phyloP scores from a whole-genome alignment of 2,113 vertebrate species.

The Malurus elegans region DNA sequence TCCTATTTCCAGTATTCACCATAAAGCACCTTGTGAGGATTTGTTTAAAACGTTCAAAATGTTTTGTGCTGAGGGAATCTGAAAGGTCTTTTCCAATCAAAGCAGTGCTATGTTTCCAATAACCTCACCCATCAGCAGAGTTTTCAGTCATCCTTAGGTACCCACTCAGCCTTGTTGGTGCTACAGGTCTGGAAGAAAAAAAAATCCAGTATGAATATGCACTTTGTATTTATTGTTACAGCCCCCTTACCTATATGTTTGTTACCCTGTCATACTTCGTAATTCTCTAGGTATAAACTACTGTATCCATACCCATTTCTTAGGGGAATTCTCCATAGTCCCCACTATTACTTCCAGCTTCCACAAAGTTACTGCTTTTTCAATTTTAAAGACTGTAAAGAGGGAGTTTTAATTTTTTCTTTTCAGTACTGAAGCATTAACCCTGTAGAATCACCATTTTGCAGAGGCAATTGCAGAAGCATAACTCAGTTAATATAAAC shows the following conservation, averaged over 20 bases:
- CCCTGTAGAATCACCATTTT: not conserved
- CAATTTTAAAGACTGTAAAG: not conserved
- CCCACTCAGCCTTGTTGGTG: not conserved
- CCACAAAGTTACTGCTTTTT: not conserved
- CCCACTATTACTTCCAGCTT: rapidly evolving
- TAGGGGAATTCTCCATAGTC: not conserved
- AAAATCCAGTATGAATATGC: not conserved
- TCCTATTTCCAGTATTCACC: not conserved
- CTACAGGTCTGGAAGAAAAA: not conserved
- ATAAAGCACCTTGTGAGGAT: not conserved
- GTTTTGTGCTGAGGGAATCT: not conserved
- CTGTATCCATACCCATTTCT: not conserved
- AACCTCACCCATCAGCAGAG: not conserved
- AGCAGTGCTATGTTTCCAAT: not conserved
- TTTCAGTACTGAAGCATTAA: not conserved
- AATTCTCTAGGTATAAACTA: not conserved
- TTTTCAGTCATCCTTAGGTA: not conserved
- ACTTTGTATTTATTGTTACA: not conserved
- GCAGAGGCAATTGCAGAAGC: not conserved
- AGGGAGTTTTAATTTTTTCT: not conserved
- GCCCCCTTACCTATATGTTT: not conserved
- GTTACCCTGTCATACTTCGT: not conserved
- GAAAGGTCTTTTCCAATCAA: not conserved
- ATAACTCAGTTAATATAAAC: not conserved
- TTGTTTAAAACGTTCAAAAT: not conserved